Evolutionary conservation across 2,888 invertebrate species (phyloP).

Genomic region (Erebia aethiops): DNA sequence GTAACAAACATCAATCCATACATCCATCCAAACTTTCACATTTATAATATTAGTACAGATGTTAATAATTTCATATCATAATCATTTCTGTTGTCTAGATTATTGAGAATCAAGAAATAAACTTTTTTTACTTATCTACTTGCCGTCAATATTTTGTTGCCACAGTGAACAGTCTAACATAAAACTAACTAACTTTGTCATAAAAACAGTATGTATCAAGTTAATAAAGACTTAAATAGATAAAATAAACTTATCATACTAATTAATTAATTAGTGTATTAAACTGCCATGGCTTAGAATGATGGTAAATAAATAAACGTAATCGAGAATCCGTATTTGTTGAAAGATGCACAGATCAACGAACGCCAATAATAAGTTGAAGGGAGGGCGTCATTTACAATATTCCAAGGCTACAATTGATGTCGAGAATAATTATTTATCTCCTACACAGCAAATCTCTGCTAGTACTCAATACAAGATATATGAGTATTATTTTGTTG

Average conservation of each 20-base stretch:
- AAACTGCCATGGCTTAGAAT: neutral
- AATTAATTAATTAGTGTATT: no score
- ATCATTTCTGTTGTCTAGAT: no score
- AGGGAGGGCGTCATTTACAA: conserved; percentile 36
- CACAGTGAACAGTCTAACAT: no score
- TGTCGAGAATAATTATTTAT: conserved; percentile 60
- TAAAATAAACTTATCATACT: no score
- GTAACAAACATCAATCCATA: no score
- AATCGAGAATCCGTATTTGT: conserved; percentile 8
- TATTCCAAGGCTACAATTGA: conserved; percentile 51
- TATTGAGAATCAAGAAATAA: no score
- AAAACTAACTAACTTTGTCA: no score
- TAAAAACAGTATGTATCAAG: neutral
- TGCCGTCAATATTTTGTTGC: neutral
- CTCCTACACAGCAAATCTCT: conserved; percentile 66
- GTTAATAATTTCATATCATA: no score
- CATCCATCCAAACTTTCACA: no score
- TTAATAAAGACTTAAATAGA: neutral
- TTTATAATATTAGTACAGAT: no score
- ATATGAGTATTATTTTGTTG: conserved; percentile 16
- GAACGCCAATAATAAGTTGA: conserved; percentile 19
- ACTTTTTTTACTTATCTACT: neutral
- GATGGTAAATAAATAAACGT: neutral
- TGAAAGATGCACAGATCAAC: conserved; percentile 21
- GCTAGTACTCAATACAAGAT: conserved; percentile 43